phyloP scores from a whole-genome alignment of 2,113 vertebrate genomes.

The Hypocryptadius cinnamomeus region DNA sequence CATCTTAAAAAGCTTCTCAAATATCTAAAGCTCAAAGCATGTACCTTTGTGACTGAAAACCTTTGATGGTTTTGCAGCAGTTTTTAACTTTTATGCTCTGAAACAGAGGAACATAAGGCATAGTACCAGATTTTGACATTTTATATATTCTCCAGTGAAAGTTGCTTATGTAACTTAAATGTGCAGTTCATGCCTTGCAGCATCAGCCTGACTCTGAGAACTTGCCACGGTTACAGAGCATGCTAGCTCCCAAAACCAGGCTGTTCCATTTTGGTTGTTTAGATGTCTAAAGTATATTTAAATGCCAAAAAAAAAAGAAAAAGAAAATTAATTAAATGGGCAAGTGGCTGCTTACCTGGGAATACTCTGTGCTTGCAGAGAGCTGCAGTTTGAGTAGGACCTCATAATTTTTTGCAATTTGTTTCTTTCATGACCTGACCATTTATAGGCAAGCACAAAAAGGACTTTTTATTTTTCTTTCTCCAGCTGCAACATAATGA shows the following conservation, averaged over 20 bases:
- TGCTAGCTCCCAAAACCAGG: not conserved
- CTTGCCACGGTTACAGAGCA: rapidly evolving
- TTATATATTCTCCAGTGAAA: not conserved
- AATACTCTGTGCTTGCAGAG: not conserved
- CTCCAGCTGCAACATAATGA: not conserved
- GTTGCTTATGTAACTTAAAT: not conserved
- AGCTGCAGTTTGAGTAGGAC: not conserved
- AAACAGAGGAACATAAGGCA: not conserved
- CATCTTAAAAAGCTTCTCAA: not conserved
- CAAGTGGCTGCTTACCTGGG: not conserved
- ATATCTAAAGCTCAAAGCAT: not conserved
- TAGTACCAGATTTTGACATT: not conserved
- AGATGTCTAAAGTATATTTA: not conserved
- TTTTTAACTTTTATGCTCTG: not conserved
- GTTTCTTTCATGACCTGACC: not conserved
- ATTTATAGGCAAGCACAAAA: not conserved
- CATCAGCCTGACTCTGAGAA: not conserved
- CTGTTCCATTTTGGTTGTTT: not conserved
- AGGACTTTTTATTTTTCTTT: not conserved
- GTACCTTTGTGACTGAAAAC: not conserved
- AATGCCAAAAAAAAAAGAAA: not conserved
- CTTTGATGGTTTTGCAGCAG: not conserved
- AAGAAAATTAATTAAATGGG: not conserved
- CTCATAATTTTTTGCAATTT: not conserved
- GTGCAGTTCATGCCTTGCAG: not conserved